A percentile compares a stretch with the other conserved stretches of the same genome.
Conservation (phyloP, 1,140 invertebrate genomes). For the Caenorhabditis brenneri region DNA sequence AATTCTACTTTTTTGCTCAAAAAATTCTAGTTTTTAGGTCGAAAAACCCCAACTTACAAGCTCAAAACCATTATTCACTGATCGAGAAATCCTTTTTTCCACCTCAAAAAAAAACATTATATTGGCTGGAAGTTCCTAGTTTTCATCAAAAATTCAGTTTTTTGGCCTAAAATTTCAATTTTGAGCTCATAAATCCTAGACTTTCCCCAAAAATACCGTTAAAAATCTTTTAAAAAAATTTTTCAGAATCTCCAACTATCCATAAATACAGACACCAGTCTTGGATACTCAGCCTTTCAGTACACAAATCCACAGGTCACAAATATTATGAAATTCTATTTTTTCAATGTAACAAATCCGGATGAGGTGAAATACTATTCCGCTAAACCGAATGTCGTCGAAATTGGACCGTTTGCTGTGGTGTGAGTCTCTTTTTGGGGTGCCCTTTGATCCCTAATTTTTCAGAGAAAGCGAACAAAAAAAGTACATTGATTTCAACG, state of each 20-base stretch:
- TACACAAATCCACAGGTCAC: constrained; percentile 22
- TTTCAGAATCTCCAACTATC: constrained; percentile 36
- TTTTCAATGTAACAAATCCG: constrained; percentile 57
- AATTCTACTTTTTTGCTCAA: no score
- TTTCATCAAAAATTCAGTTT: no score
- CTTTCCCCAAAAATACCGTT: no score
- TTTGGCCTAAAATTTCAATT: no score
- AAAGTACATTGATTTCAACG: constrained; percentile 24
- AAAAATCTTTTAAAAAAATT: neutral
- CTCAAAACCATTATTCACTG: no score
- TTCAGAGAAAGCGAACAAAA: constrained; percentile 49
- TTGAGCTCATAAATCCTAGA: no score
- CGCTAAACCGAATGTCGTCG: constrained; percentile 23
- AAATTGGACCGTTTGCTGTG: constrained; percentile 47
- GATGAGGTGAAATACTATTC: constrained; percentile 54
- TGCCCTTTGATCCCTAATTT: neutral
- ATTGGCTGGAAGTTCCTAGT: no score
- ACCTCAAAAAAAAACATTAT: no score
- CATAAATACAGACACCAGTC: constrained; percentile 1
- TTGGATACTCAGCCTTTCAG: constrained; percentile 10
- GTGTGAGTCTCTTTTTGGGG: constrained; percentile 15
- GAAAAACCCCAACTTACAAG: no score
- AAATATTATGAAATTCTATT: constrained; percentile 52
- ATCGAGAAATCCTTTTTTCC: no score
- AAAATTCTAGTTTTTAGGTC: no score